These are phyloP conservation scores for Morone saxatilis DNA, from an alignment of 2,113 vertebrate genomes.

Conservation along the genomic window DNA sequence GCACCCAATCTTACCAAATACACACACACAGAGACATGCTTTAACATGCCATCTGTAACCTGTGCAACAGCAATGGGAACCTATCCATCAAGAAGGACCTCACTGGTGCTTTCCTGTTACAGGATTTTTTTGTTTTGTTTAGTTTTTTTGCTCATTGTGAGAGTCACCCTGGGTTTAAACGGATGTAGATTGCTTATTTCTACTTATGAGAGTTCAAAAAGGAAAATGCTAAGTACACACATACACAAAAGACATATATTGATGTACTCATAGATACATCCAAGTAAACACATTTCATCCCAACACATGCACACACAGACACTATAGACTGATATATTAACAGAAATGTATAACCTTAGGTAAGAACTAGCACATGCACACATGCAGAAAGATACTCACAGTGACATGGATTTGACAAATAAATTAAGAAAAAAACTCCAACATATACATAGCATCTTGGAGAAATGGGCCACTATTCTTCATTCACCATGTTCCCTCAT, in stretches of 20 bases:
- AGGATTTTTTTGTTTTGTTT: slow-evolving; percentile 12
- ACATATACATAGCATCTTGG: not conserved
- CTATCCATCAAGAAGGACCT: slow-evolving; percentile 76
- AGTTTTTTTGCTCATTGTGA: too few species aligned
- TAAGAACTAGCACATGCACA: not conserved
- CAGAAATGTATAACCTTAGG: not conserved
- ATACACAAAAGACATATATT: not conserved
- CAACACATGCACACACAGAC: not conserved
- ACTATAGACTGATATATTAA: not conserved
- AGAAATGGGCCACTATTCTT: not conserved
- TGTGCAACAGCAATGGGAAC: slow-evolving; percentile 79
- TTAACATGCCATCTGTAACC: slow-evolving; percentile 57
- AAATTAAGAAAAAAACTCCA: not conserved
- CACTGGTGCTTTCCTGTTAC: slow-evolving; percentile 63
- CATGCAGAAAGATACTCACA: not conserved
- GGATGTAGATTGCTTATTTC: slow-evolving; percentile 20
- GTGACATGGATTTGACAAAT: not conserved
- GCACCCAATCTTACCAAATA: slow-evolving; percentile 7
- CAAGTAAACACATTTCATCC: not conserved
- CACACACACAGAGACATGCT: slow-evolving; percentile 2
- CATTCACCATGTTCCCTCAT: not conserved
- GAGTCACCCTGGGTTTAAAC: slow-evolving; percentile 22
- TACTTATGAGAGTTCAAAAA: not conserved
- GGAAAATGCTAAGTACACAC: not conserved
- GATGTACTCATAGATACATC: too few species aligned